phyloP scores from a whole-genome alignment of 2,888 invertebrate species.

The Brachylomia viminalis region DNA sequence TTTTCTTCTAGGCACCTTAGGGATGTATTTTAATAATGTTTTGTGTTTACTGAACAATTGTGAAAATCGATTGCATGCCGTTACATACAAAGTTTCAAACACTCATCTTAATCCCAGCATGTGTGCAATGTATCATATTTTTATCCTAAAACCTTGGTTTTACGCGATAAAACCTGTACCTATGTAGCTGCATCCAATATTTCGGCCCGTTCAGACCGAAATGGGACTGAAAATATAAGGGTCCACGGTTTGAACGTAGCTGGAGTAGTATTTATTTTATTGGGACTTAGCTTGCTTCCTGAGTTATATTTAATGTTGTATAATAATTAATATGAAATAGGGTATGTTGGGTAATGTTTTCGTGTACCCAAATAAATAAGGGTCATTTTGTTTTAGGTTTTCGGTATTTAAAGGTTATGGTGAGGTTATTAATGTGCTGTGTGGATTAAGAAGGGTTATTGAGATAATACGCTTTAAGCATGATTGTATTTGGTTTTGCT shows the following conservation, averaged over 20 bases:
- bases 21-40: no score
- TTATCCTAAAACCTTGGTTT: neutral
- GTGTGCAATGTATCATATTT: neutral
- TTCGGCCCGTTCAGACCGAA: neutral
- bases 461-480: neutral
- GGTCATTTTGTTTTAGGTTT: slow-evolving; percentile 9
- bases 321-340: slow-evolving; percentile 5
- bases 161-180: neutral
- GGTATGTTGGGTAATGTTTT: neutral
- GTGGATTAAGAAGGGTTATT: slow-evolving; percentile 4
- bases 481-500: neutral
- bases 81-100: neutral
- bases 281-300: slow-evolving; percentile 15
- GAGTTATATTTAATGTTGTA: slow-evolving; percentile 27
- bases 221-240: slow-evolving; percentile 30
- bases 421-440: slow-evolving; percentile 1
- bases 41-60: neutral
- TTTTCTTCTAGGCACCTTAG: neutral
- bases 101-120: neutral
- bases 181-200: slow-evolving; percentile 18
- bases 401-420: neutral
- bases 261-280: slow-evolving; percentile 34
- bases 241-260: neutral
- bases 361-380: slow-evolving; percentile 45
- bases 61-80: neutral